These are phyloP conservation scores for Zaprionus ornatus DNA, from an alignment of 1,140 invertebrate genomes.

Conservation along the genomic window DNA sequence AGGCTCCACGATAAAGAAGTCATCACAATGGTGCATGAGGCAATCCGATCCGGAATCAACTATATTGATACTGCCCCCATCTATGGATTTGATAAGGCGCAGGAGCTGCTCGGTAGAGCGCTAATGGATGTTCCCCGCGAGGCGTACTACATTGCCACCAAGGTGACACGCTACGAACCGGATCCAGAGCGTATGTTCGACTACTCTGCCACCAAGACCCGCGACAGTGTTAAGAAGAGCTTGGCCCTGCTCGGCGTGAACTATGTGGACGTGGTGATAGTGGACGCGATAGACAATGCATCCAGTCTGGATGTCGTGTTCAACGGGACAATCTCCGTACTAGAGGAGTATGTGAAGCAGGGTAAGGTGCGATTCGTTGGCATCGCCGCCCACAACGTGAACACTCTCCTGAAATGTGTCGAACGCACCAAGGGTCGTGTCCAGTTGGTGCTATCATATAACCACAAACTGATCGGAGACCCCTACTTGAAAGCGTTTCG, in stretches of 20 bases:
- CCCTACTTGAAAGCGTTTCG: slow-evolving; percentile 89
- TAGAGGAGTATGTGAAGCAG: slow-evolving; percentile 88
- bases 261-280: slow-evolving; percentile 95
- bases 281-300: slow-evolving; percentile 82
- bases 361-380: slow-evolving; percentile 93
- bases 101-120: slow-evolving; percentile 92
- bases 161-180: slow-evolving; percentile 93
- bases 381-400: slow-evolving; percentile 93
- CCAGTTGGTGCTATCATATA: slow-evolving; percentile 93
- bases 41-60: slow-evolving; percentile 93
- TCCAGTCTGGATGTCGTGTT: slow-evolving; percentile 89
- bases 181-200: slow-evolving; percentile 92
- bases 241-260: slow-evolving; percentile 89
- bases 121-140: slow-evolving; percentile 90
- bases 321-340: slow-evolving; percentile 92
- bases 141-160: slow-evolving; percentile 96
- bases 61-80: slow-evolving; percentile 96
- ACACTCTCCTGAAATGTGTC: slow-evolving; percentile 89
- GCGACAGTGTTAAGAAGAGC: slow-evolving; percentile 90
- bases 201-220: slow-evolving; percentile 90
- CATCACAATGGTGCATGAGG: slow-evolving; percentile 88
- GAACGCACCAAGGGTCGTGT: slow-evolving; percentile 84
- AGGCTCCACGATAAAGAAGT: slow-evolving; percentile 86
- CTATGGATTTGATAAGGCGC: slow-evolving; percentile 94
- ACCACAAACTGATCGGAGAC: slow-evolving; percentile 92